phyloP scores from a whole-genome alignment of 2,797 vertebrate species.

The Pygocentrus nattereri region DNA sequence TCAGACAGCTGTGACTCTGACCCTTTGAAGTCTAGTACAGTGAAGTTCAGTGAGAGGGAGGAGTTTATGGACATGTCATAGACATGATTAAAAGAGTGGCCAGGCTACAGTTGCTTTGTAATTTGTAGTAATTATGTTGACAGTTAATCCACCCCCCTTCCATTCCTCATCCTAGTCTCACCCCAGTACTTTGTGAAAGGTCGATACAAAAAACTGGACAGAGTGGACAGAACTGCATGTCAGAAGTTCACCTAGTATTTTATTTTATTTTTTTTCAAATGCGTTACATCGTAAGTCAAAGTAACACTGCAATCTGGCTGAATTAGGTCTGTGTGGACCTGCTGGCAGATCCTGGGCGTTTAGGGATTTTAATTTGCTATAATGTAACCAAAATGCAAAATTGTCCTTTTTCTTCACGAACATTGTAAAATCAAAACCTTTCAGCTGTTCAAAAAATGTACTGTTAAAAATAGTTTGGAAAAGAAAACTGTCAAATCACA shows the following conservation, averaged over 20 bases:
- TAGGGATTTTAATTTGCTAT: too few species aligned
- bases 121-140: slow-evolving; percentile 28
- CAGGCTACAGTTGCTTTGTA: slow-evolving; percentile 12
- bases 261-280: not conserved
- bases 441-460: too few species aligned
- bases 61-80: not conserved
- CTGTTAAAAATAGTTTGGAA: too few species aligned
- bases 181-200: not conserved
- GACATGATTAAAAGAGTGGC: slow-evolving; percentile 4
- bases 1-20: slow-evolving; percentile 41
- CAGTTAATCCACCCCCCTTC: not conserved
- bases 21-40: slow-evolving; percentile 40
- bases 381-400: too few species aligned
- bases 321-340: too few species aligned
- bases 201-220: not conserved
- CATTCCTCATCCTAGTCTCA: not conserved
- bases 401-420: too few species aligned
- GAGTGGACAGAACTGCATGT: not conserved
- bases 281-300: too few species aligned
- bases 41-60: slow-evolving; percentile 7
- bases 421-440: too few species aligned
- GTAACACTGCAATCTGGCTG: too few species aligned
- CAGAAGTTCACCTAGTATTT: not conserved
- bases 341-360: too few species aligned
- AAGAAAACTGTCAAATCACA: too few species aligned